A percentile compares a stretch with the other conserved stretches of the same genome.
phyloP scores from a whole-genome alignment of 1,140 invertebrate genomes.

The Saccostrea glomerata region DNA sequence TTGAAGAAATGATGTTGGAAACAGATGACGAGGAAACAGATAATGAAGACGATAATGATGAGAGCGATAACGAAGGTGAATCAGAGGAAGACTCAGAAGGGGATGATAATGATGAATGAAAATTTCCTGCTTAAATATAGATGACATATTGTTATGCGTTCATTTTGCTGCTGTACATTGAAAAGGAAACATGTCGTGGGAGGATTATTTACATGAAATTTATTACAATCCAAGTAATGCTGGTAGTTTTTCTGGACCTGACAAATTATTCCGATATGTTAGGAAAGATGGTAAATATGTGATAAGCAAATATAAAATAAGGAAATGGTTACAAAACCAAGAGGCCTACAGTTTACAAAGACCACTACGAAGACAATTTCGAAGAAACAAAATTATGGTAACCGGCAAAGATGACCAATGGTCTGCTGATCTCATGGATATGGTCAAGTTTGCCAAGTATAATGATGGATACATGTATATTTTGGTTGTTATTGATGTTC shows the following conservation, averaged over 20 bases:
- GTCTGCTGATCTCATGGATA: neutral
- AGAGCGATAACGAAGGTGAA: neutral
- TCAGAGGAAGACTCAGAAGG: constrained; percentile 30
- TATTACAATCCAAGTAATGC: no score
- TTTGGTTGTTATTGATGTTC: no score
- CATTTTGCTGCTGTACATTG: no score
- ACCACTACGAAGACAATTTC: neutral
- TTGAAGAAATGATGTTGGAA: no score
- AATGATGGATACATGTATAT: no score
- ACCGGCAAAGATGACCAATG: constrained; percentile 50
- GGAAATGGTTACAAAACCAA: constrained; percentile 55
- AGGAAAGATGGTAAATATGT: neutral
- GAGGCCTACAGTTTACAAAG: constrained; percentile 42
- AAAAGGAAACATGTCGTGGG: no score
- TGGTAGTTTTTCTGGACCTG: no score
- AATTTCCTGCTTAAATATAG: no score
- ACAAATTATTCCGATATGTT: no score
- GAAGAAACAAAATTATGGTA: constrained; percentile 32
- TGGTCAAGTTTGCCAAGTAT: no score
- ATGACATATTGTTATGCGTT: no score
- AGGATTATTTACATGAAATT: no score
- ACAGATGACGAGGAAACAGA: neutral
- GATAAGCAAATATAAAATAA: constrained; percentile 46
- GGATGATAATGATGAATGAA: constrained; percentile 6
- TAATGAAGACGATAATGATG: constrained; percentile 22